These are phyloP conservation scores for Girardia tigrina DNA, from an alignment of 2,888 invertebrate species.

Conservation along the genomic window DNA sequence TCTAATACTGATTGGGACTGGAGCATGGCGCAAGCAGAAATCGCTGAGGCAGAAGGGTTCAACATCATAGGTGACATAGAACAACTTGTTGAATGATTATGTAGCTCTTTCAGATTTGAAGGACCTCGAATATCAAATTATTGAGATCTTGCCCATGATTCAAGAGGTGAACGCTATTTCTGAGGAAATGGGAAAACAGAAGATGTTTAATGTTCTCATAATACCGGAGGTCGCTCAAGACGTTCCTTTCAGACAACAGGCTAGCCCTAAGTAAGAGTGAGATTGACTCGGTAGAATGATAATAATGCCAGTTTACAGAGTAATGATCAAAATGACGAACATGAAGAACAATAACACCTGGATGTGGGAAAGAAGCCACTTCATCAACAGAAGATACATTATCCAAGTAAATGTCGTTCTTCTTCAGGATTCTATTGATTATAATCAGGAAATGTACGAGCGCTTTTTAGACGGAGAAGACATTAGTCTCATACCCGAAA, in stretches of 20 bases:
- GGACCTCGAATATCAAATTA: slow-evolving; percentile 49
- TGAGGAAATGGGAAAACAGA: slow-evolving; percentile 49
- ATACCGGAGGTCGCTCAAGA: slow-evolving; percentile 40
- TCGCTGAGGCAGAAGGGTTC: too few species aligned
- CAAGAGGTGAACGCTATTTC: slow-evolving; percentile 51
- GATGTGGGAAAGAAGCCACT: slow-evolving; percentile 50
- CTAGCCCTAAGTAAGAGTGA: background rate
- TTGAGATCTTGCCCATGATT: slow-evolving; percentile 50
- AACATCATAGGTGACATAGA: too few species aligned
- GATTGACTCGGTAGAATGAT: too few species aligned
- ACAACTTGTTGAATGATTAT: too few species aligned
- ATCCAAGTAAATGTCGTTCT: slow-evolving; percentile 44
- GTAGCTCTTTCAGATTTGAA: slow-evolving; percentile 49
- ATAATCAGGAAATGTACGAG: slow-evolving; percentile 38
- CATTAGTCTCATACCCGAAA: slow-evolving; percentile 34
- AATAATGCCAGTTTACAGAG: slow-evolving; percentile 41
- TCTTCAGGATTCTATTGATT: slow-evolving; percentile 12
- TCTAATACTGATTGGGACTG: too few species aligned
- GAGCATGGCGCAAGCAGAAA: too few species aligned
- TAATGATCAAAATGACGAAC: slow-evolving; percentile 51
- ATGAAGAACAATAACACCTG: slow-evolving; percentile 48
- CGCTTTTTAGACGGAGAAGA: slow-evolving; percentile 37
- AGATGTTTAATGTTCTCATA: slow-evolving; percentile 50
- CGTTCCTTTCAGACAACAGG: background rate
- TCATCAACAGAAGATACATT: slow-evolving; percentile 49